These are phyloP conservation scores for Varanus salvator DNA, from an alignment of 2,113 vertebrate genomes.

Conservation along the genomic window DNA sequence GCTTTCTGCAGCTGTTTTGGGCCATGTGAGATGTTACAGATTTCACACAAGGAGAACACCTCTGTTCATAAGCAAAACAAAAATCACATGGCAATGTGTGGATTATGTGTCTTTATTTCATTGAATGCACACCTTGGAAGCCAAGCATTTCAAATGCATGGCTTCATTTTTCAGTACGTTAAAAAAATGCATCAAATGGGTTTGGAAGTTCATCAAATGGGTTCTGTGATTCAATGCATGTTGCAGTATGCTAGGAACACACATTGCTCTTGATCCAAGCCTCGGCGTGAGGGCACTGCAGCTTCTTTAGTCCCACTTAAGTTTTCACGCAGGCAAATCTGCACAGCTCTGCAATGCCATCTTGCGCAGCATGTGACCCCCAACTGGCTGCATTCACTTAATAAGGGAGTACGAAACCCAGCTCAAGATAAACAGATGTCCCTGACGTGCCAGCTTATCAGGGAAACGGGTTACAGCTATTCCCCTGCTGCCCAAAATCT, in stretches of 20 bases:
- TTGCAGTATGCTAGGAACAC: background rate
- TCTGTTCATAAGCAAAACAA: background rate
- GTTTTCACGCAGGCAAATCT: background rate
- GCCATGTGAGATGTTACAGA: background rate
- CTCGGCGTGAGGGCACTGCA: background rate
- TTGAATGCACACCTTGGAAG: background rate
- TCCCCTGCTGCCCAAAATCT: too few species aligned
- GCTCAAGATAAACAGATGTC: background rate
- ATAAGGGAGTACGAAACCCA: background rate
- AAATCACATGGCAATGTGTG: background rate
- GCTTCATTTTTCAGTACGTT: too few species aligned
- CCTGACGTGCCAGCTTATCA: background rate
- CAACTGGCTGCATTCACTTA: background rate
- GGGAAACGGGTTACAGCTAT: background rate
- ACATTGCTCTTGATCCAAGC: background rate
- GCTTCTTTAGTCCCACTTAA: background rate
- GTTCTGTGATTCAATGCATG: background rate
- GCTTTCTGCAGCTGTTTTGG: background rate
- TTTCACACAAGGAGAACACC: background rate
- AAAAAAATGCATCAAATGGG: background rate
- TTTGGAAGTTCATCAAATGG: background rate
- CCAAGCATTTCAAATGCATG: too few species aligned
- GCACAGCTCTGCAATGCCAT: background rate
- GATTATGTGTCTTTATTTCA: background rate
- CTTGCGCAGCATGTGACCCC: too few species aligned